Evolutionary conservation across 2,797 vertebrate species (phyloP).

Genomic region (Natrix natrix): DNA sequence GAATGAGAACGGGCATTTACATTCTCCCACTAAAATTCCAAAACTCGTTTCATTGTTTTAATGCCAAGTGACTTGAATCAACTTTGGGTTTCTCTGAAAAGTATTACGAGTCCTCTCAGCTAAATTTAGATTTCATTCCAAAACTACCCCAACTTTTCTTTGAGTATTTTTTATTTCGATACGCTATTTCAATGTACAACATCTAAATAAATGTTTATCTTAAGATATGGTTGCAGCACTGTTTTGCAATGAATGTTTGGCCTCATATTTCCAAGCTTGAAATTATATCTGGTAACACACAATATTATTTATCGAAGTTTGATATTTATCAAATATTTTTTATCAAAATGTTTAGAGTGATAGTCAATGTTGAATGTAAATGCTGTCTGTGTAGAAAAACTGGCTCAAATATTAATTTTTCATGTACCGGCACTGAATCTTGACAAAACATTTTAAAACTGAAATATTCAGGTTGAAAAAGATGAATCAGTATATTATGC

Average conservation of each 20-base stretch:
- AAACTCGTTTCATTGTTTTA: not conserved
- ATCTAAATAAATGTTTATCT: not conserved
- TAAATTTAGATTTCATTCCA: not conserved
- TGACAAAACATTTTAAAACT: not conserved
- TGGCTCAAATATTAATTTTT: not conserved
- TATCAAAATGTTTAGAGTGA: not conserved
- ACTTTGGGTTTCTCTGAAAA: constrained; percentile 15
- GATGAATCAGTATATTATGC: not conserved
- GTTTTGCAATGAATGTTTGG: not conserved
- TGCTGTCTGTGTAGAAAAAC: not conserved
- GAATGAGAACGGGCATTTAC: not conserved
- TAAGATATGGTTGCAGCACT: not conserved
- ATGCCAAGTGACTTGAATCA: not conserved
- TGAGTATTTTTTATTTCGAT: not conserved
- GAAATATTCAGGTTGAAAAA: not conserved
- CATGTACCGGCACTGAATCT: not conserved
- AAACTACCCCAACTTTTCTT: not conserved
- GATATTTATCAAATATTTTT: not conserved
- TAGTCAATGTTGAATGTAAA: not conserved
- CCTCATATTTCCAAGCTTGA: not conserved
- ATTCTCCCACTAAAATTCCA: not conserved
- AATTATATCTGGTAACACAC: not conserved
- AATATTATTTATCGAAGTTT: not conserved
- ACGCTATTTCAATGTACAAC: not conserved
- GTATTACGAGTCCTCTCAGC: not conserved